Evolutionary conservation across 2,888 invertebrate species (phyloP).

Genomic region (Eumerus sabulonum): DNA sequence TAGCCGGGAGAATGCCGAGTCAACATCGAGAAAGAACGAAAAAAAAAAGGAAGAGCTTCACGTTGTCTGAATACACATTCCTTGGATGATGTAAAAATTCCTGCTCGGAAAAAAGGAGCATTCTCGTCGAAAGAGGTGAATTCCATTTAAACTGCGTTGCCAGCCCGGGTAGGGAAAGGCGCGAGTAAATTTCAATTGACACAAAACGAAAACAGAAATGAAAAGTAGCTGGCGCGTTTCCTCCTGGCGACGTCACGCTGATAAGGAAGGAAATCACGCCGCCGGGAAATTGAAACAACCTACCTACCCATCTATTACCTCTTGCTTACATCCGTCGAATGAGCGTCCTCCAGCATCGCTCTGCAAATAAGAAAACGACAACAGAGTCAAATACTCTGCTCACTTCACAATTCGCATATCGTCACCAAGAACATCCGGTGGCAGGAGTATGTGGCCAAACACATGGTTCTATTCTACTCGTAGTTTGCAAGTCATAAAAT

Average conservation of each 20-base stretch:
- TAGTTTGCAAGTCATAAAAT: constrained; percentile 11
- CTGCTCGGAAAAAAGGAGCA: constrained; percentile 29
- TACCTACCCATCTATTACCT: constrained; percentile 25
- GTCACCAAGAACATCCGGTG: not conserved
- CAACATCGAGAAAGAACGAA: constrained; percentile 17
- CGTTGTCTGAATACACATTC: constrained; percentile 31
- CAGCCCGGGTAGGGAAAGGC: constrained; percentile 26
- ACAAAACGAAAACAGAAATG: not conserved
- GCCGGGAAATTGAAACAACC: constrained; percentile 59
- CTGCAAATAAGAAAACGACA: constrained; percentile 12
- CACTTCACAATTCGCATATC: constrained; percentile 9
- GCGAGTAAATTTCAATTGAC: not conserved
- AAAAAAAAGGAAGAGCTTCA: constrained; percentile 34
- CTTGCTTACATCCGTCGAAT: constrained; percentile 5
- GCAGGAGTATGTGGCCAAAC: not conserved
- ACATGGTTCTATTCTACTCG: constrained; percentile 7
- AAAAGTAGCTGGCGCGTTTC: constrained; percentile 43
- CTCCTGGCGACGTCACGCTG: constrained; percentile 21
- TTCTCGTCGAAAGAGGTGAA: constrained; percentile 60
- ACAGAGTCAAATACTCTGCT: constrained; percentile 13
- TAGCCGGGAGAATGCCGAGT: too few species aligned
- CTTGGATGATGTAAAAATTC: constrained; percentile 57
- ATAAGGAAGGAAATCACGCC: constrained; percentile 61
- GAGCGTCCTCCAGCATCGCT: too few species aligned
- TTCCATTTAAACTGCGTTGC: constrained; percentile 62